Percentiles rank a stretch among this genome's conserved stretches.
These are phyloP conservation scores for Bufo gargarizans DNA, from an alignment of 2,113 vertebrate genomes.

Conservation along the genomic window DNA sequence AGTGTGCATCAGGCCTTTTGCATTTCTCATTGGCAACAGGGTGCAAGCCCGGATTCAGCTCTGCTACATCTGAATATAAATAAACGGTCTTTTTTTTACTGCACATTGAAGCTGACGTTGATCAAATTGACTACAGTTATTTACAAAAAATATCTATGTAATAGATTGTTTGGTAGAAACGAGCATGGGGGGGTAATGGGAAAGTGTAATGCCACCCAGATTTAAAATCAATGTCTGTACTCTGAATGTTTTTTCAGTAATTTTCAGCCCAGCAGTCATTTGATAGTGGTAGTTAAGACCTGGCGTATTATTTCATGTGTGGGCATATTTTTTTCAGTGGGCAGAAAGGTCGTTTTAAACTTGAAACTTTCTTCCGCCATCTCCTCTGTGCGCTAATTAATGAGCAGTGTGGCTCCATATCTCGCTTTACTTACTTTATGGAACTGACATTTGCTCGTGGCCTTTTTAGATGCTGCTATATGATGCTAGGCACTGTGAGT, in stretches of 20 bases:
- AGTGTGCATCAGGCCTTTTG: too few relatives aligned
- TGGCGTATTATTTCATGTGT: neutral
- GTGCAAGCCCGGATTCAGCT: too few relatives aligned
- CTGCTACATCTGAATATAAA: too few relatives aligned
- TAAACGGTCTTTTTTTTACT: too few relatives aligned
- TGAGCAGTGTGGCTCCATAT: conserved; percentile 9
- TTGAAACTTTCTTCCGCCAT: neutral
- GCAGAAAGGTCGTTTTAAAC: neutral
- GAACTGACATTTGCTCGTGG: conserved; percentile 31
- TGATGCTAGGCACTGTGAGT: conserved; percentile 12
- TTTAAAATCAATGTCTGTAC: neutral
- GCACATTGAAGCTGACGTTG: too few relatives aligned
- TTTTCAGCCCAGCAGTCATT: neutral
- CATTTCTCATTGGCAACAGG: too few relatives aligned
- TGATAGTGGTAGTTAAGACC: neutral
- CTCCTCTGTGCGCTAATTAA: conserved; percentile 1
- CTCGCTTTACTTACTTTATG: conserved; percentile 26
- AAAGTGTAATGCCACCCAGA: neutral
- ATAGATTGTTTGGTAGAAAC: too few relatives aligned
- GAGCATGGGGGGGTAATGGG: neutral
- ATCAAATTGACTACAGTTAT: too few relatives aligned
- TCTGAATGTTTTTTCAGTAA: neutral
- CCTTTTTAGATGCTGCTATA: conserved; percentile 31
- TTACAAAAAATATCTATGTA: too few relatives aligned
- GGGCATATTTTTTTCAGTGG: neutral